A percentile compares a stretch with the other conserved stretches of the same genome.
These are phyloP conservation scores for Melanaphis sacchari DNA, from an alignment of 1,140 invertebrate genomes.

Conservation along the genomic window DNA sequence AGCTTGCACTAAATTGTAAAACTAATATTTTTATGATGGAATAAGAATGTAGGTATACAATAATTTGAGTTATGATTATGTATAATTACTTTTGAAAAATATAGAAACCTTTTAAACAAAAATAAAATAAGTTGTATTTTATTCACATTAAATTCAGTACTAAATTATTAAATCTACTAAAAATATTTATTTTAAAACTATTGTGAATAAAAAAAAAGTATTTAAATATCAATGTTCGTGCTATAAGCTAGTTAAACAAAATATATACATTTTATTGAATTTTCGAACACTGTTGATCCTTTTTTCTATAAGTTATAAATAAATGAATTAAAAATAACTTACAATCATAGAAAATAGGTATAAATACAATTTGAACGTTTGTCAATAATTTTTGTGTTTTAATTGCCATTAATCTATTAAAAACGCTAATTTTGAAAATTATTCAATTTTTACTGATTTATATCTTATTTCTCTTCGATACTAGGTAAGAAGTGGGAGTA, in stretches of 20 bases:
- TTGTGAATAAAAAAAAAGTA: background rate
- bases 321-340: background rate
- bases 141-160: too few relatives aligned
- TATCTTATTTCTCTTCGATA: slow-evolving; percentile 38
- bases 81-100: background rate
- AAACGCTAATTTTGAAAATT: background rate
- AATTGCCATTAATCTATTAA: background rate
- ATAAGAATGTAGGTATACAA: background rate
- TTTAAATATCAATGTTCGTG: slow-evolving; percentile 24
- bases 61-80: background rate
- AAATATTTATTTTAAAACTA: background rate
- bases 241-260: background rate
- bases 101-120: background rate
- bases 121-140: background rate
- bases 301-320: background rate
- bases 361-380: background rate
- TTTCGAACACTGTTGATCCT: background rate
- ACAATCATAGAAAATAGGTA: background rate
- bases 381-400: background rate
- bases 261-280: background rate
- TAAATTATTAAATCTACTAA: background rate
- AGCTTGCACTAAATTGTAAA: too few relatives aligned
- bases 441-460: slow-evolving; percentile 26
- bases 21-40: background rate
- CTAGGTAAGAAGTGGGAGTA: slow-evolving; percentile 22